These are phyloP conservation scores for Diachasmimorpha longicaudata DNA, from an alignment of 1,140 invertebrate species.

Conservation along the genomic window DNA sequence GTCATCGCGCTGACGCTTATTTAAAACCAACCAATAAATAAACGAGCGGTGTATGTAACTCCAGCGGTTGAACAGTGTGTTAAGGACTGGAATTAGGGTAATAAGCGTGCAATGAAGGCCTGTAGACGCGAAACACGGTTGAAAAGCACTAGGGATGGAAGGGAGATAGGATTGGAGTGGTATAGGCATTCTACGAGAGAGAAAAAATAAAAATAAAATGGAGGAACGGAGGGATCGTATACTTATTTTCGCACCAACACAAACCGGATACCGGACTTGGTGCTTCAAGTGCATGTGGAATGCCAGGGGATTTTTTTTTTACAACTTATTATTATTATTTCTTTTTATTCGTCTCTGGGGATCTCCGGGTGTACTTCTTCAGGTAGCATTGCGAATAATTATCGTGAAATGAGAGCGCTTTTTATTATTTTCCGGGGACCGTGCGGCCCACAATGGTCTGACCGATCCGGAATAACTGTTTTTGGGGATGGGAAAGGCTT, in stretches of 20 bases:
- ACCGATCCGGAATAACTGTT: too few relatives aligned
- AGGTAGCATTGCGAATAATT: neutral
- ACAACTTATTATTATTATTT: neutral
- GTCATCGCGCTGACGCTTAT: neutral
- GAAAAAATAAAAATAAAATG: neutral
- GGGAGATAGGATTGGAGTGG: neutral
- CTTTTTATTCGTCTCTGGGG: neutral
- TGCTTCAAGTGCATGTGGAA: conserved; percentile 21
- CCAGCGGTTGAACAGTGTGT: conserved; percentile 48
- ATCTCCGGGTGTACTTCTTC: neutral
- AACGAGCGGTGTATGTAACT: neutral
- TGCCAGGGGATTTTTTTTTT: conserved; percentile 13
- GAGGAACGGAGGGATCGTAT: neutral
- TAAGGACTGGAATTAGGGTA: conserved; percentile 62
- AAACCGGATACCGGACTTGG: conserved; percentile 26
- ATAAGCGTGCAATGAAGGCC: conserved; percentile 59
- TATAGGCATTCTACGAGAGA: neutral
- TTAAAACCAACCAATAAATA: conserved; percentile 1
- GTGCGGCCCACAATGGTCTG: neutral
- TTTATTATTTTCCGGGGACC: neutral
- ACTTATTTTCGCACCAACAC: conserved; percentile 25
- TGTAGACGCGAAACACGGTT: conserved; percentile 3
- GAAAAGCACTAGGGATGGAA: conserved; percentile 12
- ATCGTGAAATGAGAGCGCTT: neutral
- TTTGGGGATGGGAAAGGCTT: too few relatives aligned